Percentiles rank a stretch among this genome's conserved stretches.
Evolutionary conservation across 2,113 vertebrate species (phyloP).

Genomic region (Aldabrachelys gigantea): DNA sequence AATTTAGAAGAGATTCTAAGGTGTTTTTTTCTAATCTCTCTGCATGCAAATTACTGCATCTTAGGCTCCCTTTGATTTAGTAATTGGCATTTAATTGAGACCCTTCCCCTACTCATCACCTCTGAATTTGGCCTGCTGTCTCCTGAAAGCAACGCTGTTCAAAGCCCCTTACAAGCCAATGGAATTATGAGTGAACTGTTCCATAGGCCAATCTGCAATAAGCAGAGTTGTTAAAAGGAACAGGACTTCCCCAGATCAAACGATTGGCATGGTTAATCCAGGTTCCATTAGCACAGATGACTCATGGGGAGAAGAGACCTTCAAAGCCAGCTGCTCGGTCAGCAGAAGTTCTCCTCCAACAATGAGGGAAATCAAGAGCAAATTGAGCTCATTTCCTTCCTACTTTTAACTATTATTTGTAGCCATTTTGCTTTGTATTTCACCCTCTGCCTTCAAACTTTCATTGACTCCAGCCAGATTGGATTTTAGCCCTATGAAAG

Average conservation of each 20-base stretch:
- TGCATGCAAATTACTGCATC: neutral
- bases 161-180: neutral
- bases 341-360: neutral
- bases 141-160: neutral
- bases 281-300: neutral
- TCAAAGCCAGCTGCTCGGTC: neutral
- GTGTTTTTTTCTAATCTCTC: neutral
- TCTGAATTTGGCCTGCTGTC: neutral
- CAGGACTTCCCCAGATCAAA: neutral
- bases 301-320: neutral
- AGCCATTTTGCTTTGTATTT: too few relatives aligned
- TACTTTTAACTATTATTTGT: fast-evolving
- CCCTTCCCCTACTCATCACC: neutral
- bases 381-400: neutral
- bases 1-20: neutral
- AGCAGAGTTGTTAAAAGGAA: neutral
- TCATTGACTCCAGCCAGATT: neutral
- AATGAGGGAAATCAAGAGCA: neutral
- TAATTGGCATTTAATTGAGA: neutral
- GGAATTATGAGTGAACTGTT: neutral
- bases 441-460: neutral
- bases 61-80: neutral
- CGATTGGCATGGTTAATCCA: neutral
- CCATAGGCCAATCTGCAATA: neutral
- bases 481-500: neutral